Percentiles rank a stretch among this genome's conserved stretches.
Evolutionary conservation across 2,113 vertebrate genomes (phyloP).

Genomic region (Cepphus grylle): DNA sequence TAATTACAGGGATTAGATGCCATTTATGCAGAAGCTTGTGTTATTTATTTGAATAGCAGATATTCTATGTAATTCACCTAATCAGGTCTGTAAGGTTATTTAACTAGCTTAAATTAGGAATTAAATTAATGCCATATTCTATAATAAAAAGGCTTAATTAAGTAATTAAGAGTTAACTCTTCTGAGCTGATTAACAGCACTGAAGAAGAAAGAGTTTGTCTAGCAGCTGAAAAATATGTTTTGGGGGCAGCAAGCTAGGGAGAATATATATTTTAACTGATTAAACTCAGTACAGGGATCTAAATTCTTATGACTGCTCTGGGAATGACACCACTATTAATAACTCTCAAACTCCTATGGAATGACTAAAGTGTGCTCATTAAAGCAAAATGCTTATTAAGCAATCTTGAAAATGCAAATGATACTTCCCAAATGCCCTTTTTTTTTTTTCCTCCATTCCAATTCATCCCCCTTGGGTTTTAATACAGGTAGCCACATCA

Average conservation of each 20-base stretch:
- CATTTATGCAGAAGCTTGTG: not conserved
- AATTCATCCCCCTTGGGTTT: not conserved
- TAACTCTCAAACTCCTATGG: not conserved
- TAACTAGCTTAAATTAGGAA: slow-evolving; percentile 32
- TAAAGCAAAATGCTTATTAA: slow-evolving; percentile 31
- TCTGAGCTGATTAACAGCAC: slow-evolving; percentile 6
- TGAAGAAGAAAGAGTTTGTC: not conserved
- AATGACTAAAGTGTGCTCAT: not conserved
- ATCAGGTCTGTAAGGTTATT: slow-evolving; percentile 29
- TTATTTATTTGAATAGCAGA: slow-evolving; percentile 12
- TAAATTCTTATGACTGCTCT: slow-evolving; percentile 30
- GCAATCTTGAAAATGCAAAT: slow-evolving; percentile 8
- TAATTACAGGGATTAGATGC: not conserved
- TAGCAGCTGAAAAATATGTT: not conserved
- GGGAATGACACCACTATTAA: not conserved
- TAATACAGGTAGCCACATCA: not conserved
- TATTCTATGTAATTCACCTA: slow-evolving; percentile 20
- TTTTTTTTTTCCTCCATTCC: not conserved
- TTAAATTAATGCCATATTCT: slow-evolving; percentile 30
- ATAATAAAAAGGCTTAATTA: slow-evolving; percentile 29
- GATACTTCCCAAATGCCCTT: not conserved
- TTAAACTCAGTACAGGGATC: not conserved
- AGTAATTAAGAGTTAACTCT: not conserved
- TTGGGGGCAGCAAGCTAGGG: not conserved
- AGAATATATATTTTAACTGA: not conserved